Percentiles rank a stretch among this genome's conserved stretches.
Conservation (phyloP, 2,888 invertebrate species). For the Vanessa cardui region DNA sequence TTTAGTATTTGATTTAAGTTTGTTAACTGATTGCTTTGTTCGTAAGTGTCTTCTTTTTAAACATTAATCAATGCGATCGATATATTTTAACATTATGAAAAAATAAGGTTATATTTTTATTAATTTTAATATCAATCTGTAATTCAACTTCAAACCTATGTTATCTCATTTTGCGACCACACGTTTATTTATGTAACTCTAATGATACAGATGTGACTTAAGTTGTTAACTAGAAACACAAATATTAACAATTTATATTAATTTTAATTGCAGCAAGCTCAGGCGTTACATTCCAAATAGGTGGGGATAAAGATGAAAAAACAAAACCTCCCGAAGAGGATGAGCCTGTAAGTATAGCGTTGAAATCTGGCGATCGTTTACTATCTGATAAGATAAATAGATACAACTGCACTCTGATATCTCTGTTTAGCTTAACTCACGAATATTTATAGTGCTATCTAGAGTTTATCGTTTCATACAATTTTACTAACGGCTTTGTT, state of each 20-base stretch:
- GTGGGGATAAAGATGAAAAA: conserved; percentile 84
- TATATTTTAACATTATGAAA: too few species aligned
- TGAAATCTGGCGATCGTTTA: conserved; percentile 29
- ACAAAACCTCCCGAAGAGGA: conserved; percentile 81
- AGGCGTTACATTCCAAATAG: conserved; percentile 88
- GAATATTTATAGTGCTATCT: conserved; percentile 35
- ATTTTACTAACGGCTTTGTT: conserved; percentile 21
- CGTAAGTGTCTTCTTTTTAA: too few species aligned
- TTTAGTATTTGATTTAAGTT: too few species aligned
- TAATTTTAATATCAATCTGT: too few species aligned
- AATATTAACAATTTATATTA: neutral
- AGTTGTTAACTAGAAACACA: too few species aligned
- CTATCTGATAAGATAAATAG: conserved; percentile 45
- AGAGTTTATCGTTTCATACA: conserved; percentile 19
- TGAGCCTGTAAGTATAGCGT: conserved; percentile 71
- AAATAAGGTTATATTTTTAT: too few species aligned
- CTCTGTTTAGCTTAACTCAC: conserved; percentile 45
- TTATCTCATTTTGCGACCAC: too few species aligned
- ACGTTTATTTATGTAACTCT: too few species aligned
- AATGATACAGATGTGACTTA: too few species aligned
- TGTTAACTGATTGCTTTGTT: too few species aligned
- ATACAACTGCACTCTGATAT: conserved; percentile 41
- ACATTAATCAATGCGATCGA: too few species aligned
- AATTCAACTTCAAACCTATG: too few species aligned
- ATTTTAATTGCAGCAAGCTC: conserved; percentile 69